Conservation (phyloP, 2,888 invertebrate species). For the Perizoma flavofasciatum region DNA sequence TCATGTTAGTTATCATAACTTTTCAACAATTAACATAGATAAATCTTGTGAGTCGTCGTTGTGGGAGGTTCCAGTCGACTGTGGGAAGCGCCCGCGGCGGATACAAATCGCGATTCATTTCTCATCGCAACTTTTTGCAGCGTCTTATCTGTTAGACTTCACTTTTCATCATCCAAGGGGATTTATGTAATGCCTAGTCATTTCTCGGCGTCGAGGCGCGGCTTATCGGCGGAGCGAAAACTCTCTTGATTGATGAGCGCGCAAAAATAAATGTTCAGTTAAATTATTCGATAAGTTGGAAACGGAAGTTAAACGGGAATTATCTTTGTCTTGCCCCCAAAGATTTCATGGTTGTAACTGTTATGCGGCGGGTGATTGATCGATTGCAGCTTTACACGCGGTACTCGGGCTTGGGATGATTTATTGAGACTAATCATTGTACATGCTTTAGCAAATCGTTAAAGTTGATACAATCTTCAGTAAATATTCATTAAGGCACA, state of each 20-base stretch:
- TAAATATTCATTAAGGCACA: too few relatives aligned
- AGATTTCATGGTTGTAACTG: conserved; percentile 80
- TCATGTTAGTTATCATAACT: not conserved
- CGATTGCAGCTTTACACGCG: conserved; percentile 54
- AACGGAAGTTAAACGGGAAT: conserved; percentile 85
- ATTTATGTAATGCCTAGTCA: conserved; percentile 85
- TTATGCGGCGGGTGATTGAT: conserved; percentile 80
- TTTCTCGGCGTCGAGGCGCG: conserved; percentile 84
- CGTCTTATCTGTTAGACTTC: conserved; percentile 85
- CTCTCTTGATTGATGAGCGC: conserved; percentile 84
- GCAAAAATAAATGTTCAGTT: conserved; percentile 85
- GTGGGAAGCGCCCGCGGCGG: conserved; percentile 66
- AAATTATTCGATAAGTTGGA: conserved; percentile 85
- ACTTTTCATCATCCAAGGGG: conserved; percentile 85
- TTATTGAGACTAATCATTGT: conserved; percentile 39
- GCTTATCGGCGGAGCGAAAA: conserved; percentile 81
- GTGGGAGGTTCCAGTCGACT: conserved; percentile 22
- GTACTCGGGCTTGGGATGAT: conserved; percentile 37
- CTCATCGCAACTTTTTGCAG: conserved; percentile 85
- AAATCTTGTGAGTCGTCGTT: conserved; percentile 25
- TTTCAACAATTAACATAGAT: conserved; percentile 3
- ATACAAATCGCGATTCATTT: conserved; percentile 85
- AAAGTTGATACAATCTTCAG: not conserved
- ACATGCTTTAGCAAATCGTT: conserved; percentile 37
- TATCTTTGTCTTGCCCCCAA: conserved; percentile 83